Conservation (phyloP, 2,113 vertebrate genomes). For the Equus quagga region DNA sequence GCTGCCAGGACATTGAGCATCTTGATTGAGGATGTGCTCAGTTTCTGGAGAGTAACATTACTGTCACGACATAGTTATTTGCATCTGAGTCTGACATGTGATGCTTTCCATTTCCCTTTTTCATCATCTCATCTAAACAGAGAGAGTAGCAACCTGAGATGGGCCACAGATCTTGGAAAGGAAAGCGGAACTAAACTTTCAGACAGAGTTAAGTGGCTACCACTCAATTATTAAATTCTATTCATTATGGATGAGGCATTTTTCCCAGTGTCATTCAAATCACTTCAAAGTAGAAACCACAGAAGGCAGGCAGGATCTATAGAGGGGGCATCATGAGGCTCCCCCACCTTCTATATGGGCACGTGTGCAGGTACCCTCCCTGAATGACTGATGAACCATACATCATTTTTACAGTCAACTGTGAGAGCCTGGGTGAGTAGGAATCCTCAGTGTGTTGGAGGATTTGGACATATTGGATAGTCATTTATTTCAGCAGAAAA, state of each 20-base stretch:
- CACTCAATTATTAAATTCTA: not conserved
- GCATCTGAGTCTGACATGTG: not conserved
- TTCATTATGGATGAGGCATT: not conserved
- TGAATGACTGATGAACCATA: not conserved
- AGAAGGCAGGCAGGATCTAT: not conserved
- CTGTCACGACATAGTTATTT: not conserved
- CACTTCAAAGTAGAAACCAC: not conserved
- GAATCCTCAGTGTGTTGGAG: not conserved
- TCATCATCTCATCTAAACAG: not conserved
- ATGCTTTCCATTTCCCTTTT: not conserved
- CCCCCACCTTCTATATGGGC: no score
- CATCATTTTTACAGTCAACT: not conserved
- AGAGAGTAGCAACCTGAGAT: not conserved
- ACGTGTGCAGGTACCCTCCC: not conserved
- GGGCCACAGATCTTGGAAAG: not conserved
- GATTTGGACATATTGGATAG: not conserved
- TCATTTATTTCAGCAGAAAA: not conserved
- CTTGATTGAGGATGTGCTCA: not conserved
- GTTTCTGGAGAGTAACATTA: not conserved
- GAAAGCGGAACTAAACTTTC: not conserved
- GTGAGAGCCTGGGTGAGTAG: not conserved
- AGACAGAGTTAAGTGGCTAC: not conserved
- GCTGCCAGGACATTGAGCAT: fast-evolving
- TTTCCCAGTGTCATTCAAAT: not conserved
- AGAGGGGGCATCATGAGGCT: not conserved